Base-by-base conservation (phyloP, 92 coral and sea anemone genomes). In the Blastomussa wellsi region DNA sequence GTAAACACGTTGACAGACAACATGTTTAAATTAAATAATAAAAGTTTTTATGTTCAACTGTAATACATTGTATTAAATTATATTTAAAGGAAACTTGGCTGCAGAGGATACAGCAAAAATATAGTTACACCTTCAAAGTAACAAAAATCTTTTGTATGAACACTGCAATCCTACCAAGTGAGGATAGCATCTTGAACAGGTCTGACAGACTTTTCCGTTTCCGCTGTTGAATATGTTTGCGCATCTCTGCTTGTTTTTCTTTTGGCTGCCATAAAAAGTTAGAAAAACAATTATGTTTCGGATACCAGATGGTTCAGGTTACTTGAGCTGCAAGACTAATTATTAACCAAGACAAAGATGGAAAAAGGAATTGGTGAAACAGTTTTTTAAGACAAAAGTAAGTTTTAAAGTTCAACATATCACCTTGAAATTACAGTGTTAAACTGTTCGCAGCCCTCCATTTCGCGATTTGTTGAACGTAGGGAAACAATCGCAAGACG, bases 131-230 rank as follows among this genome's bases (percentile, higher is more conserved):
- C 79, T 74, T 47, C 62, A 1, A 53, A 49, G 37, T 9, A 44
- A 33, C 42, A n/a, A 48, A 55, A 24, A 17, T 1, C 31, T 20
- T 22, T 2, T 35, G 20, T 24, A 41, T 35, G 11, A 39, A 24
- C 32, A 14, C 4, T 62, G 36, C 66, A 39, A 62, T 70, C 92
- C 79, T 92, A 94, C 99, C 99, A 85, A 94, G 64, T 14, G 91
- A 89, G 14, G 92, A 84, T 24, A 96, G 70, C 31, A 84, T 87
- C 86, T 96, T 96, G 91, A 96, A 96, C 79, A 96, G 86, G 71
- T 96, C 99, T 19, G 99, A 88, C 60, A 96, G 86, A 22, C 93
- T 93, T 48, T 94, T 94, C 17, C 98, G 94, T 83, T 96, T 96
- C 74, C 96, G 76, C 52, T 91, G 88, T 28, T 94, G 99, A 68